These are phyloP conservation scores for Euzetes globulus DNA, from an alignment of 2,888 invertebrate species.

Conservation along the genomic window DNA sequence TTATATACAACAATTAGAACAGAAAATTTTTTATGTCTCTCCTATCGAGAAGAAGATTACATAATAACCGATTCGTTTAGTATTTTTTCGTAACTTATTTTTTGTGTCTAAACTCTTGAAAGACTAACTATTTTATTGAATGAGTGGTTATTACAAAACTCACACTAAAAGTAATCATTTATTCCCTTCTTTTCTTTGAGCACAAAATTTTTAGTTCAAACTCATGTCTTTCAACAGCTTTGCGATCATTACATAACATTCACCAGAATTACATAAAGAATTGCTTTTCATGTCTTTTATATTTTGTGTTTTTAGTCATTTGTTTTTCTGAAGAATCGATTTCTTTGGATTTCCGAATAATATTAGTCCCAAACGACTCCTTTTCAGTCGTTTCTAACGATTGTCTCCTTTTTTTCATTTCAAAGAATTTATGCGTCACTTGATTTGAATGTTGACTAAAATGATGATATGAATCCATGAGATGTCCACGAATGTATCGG, in stretches of 20 bases:
- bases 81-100: background rate
- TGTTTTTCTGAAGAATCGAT: background rate
- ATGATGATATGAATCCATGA: constrained; percentile 6
- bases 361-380: background rate
- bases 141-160: background rate
- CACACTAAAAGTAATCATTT: background rate
- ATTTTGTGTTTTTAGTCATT: background rate
- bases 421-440: background rate
- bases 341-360: background rate
- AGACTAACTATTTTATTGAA: background rate
- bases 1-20: constrained; percentile 26
- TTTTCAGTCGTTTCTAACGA: background rate
- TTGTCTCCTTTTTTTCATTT: background rate
- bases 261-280: background rate
- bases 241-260: background rate
- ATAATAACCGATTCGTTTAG: background rate
- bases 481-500: constrained; percentile 21
- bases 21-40: constrained; percentile 19
- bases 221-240: background rate
- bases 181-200: background rate
- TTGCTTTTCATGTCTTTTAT: background rate
- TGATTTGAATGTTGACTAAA: background rate
- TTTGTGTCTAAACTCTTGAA: background rate
- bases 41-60: constrained; percentile 6
- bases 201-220: background rate